Evolutionary conservation across 2,888 invertebrate genomes (phyloP).

Genomic region (Steinernema carpocapsae): DNA sequence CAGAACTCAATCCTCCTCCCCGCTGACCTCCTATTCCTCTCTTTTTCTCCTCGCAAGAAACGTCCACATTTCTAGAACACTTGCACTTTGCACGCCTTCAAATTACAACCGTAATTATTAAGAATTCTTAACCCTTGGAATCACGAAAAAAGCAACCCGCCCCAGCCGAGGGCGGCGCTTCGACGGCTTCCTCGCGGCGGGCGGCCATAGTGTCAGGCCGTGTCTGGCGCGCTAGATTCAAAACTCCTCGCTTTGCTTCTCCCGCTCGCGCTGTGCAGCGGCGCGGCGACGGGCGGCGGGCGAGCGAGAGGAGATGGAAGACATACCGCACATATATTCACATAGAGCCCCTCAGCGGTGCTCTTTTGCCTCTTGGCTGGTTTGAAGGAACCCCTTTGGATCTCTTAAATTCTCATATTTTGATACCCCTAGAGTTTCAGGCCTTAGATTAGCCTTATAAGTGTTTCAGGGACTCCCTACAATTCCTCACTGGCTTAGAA

Average conservation of each 20-base stretch:
- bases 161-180: constrained; percentile 9
- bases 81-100: background rate
- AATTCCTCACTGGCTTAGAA: background rate
- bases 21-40: too few relatives aligned
- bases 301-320: constrained; percentile 4
- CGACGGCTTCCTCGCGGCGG: background rate
- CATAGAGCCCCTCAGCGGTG: constrained; percentile 29
- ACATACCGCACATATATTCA: constrained; percentile 32
- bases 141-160: background rate
- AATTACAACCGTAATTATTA: constrained; percentile 27
- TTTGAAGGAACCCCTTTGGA: background rate
- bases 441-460: too few relatives aligned
- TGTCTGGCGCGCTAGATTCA: constrained; percentile 29
- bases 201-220: constrained; percentile 31
- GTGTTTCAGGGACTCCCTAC: too few relatives aligned
- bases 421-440: too few relatives aligned
- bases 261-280: background rate
- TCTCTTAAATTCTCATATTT: background rate
- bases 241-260: constrained; percentile 28
- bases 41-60: too few relatives aligned
- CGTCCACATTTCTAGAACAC: too few relatives aligned
- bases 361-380: background rate
- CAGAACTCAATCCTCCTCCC: too few relatives aligned
- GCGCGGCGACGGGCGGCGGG: background rate
- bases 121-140: background rate